Base-by-base conservation (phyloP, 2,888 invertebrate genomes). In the Lissocephala sabroskyi region DNA sequence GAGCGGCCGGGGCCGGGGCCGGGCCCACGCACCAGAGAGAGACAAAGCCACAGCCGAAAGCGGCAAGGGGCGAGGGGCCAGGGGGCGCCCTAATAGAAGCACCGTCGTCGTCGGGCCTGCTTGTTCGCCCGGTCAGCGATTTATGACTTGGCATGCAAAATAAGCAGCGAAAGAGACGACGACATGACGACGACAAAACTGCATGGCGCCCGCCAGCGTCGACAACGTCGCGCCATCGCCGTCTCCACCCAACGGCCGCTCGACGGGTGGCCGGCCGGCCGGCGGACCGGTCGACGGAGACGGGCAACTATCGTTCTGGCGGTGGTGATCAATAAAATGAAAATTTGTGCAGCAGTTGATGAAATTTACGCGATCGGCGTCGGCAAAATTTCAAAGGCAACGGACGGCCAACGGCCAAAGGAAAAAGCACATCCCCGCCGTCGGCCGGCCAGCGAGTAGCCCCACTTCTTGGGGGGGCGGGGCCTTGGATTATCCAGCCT, bases 281-380 rank as follows among this genome's bases (percentile, higher is more conserved):
- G 41, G 26, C 41, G 16, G 35, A 35, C 28, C 26, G 28, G 19
- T 13, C 16, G 6, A 26, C 2, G 14, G 10, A 41, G 26, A 6
- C 33, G 39, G 7, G 37, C 39, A n/a, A n/a, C n/a, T n/a, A n/a
- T n/a, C n/a, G n/a, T n/a, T n/a, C 32, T 50, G 49, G 41, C 58
- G 46, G 37, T 50, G 76, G 51, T 55, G 79, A 71, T 78, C 79
- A 70, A 70, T 70, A 70, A 70, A 78, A 56, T 62, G 53, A 78
- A 76, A 71, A 71, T 78, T 78, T 75, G 76, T 79, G 57, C 76
- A 76, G 77, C 79, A 78, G 79, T 70, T 70, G 79, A 78, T 70
- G 68, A 70, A 70, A 70, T 70, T 70, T 70, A 78, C 68, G 79
- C 79, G 79, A 77, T 76, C 79, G 57, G 56, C 68, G 65, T 55